These are phyloP conservation scores for Lamellibrachia columna DNA, from an alignment of 2,888 invertebrate species.

Conservation along the genomic window DNA sequence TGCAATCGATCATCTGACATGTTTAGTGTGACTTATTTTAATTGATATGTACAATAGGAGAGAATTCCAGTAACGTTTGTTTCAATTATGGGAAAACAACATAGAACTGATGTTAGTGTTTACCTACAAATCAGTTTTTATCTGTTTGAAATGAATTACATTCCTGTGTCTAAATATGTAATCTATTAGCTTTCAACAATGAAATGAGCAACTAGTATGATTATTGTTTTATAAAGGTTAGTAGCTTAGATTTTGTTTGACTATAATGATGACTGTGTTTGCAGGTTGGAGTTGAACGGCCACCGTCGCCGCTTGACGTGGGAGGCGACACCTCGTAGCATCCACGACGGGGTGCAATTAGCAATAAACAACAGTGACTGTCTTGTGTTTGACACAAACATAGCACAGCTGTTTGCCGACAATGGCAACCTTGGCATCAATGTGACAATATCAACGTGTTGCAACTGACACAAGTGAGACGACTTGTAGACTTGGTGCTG, in stretches of 20 bases:
- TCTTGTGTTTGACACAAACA: slow-evolving; percentile 96
- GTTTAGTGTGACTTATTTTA: too few species aligned
- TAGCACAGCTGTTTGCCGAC: slow-evolving; percentile 98
- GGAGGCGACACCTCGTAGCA: slow-evolving; percentile 98
- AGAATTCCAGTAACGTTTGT: too few species aligned
- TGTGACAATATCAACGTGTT: slow-evolving; percentile 75
- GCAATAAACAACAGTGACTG: slow-evolving; percentile 98
- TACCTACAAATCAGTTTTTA: too few species aligned
- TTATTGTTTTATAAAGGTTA: too few species aligned
- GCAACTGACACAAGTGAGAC: background rate
- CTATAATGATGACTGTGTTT: slow-evolving; percentile 34
- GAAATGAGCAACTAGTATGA: too few species aligned
- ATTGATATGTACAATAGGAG: too few species aligned
- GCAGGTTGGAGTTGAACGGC: slow-evolving; percentile 93
- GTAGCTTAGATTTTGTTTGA: background rate
- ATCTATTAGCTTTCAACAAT: too few species aligned
- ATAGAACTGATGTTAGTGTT: too few species aligned
- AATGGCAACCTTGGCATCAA: slow-evolving; percentile 99
- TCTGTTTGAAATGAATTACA: too few species aligned
- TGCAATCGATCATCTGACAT: too few species aligned
- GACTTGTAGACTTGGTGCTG: background rate
- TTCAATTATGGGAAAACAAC: too few species aligned
- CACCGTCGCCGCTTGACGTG: slow-evolving; percentile 93
- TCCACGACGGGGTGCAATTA: slow-evolving; percentile 97
- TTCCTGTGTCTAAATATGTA: too few species aligned